A percentile compares a stretch with the other conserved stretches of the same genome.
These are phyloP conservation scores for Eugnorisma glareosa DNA, from an alignment of 2,888 invertebrate species.

Conservation along the genomic window DNA sequence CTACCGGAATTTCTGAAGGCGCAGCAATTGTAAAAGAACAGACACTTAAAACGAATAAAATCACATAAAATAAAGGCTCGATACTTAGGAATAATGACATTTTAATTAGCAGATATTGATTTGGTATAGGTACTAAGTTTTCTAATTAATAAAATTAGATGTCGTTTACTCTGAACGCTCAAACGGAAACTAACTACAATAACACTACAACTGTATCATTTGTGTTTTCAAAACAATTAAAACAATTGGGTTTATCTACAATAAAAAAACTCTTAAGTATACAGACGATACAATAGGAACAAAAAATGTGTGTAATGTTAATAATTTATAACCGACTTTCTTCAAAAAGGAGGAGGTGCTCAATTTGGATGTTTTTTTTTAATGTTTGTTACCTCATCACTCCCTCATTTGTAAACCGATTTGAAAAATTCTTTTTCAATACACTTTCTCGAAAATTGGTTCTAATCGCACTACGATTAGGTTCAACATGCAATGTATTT, in stretches of 20 bases:
- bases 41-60: conserved; percentile 22
- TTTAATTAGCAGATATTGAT: background rate
- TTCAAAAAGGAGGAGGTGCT: too few relatives aligned
- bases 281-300: background rate
- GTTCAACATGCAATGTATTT: too few relatives aligned
- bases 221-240: background rate
- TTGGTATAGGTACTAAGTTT: background rate
- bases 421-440: too few relatives aligned
- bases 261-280: background rate
- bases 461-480: too few relatives aligned
- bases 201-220: background rate
- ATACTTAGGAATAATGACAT: conserved; percentile 8
- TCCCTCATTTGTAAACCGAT: too few relatives aligned
- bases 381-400: too few relatives aligned
- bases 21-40: conserved; percentile 12
- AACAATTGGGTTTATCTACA: conserved; percentile 9
- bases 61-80: conserved; percentile 1
- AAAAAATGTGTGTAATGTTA: background rate
- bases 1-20: background rate
- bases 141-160: background rate
- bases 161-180: background rate
- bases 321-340: too few relatives aligned
- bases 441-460: too few relatives aligned
- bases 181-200: background rate
- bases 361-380: too few relatives aligned